These are phyloP conservation scores for Nasonovia ribisnigri DNA, from an alignment of 2,888 invertebrate genomes.

Conservation along the genomic window DNA sequence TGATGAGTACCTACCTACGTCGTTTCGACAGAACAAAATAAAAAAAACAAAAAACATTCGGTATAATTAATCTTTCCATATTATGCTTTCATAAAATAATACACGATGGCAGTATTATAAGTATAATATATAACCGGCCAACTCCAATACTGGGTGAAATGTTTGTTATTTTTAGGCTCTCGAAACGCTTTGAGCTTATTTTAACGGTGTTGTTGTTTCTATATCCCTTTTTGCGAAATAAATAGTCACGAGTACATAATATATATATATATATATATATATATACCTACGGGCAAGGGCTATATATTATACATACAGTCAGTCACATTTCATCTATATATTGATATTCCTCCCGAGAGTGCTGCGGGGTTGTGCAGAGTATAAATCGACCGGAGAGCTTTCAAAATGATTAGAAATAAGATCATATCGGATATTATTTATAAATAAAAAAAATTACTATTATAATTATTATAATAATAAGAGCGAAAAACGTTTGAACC, in stretches of 20 bases:
- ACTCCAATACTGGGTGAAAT: not conserved
- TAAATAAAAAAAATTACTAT: constrained; percentile 1
- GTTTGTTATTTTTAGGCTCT: constrained; percentile 4
- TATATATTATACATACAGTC: not conserved
- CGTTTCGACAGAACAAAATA: not conserved
- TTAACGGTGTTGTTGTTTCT: constrained; percentile 15
- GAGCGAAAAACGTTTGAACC: constrained; percentile 55
- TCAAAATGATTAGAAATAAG: constrained; percentile 56
- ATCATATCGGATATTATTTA: constrained; percentile 1
- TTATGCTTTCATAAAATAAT: constrained; percentile 12
- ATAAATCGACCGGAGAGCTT: constrained; percentile 45
- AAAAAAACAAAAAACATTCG: not conserved
- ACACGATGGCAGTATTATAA: not conserved
- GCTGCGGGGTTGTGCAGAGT: not conserved
- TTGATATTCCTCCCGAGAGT: not conserved
- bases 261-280: not conserved
- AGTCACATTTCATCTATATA: constrained; percentile 11
- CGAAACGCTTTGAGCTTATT: constrained; percentile 42
- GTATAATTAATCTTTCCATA: not conserved
- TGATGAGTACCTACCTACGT: not conserved
- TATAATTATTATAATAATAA: constrained; percentile 32
- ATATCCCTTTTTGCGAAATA: not conserved
- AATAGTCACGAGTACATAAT: not conserved
- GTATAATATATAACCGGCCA: not conserved
- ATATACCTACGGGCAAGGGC: not conserved